Conservation (phyloP, 2,113 vertebrate genomes). For the Phasianus colchicus region DNA sequence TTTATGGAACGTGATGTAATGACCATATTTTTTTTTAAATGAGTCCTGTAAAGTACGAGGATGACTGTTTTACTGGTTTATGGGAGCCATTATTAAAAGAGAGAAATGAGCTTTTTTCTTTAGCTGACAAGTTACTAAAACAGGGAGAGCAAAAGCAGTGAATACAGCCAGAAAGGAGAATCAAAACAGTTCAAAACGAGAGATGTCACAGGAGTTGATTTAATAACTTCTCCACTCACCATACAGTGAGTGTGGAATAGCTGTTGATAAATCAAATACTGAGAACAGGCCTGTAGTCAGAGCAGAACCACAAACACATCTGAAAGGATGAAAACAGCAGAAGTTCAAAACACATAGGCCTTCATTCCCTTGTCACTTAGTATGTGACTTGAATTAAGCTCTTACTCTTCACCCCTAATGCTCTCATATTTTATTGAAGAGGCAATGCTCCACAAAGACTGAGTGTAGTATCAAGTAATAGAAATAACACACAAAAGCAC, state of each 20-base stretch:
- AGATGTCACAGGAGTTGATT: not conserved
- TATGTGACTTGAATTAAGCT: constrained; percentile 58
- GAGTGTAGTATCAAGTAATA: not conserved
- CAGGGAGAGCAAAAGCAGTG: not conserved
- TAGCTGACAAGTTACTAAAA: constrained; percentile 5
- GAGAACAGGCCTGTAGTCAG: constrained; percentile 25
- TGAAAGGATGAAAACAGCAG: constrained; percentile 46
- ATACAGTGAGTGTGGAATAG: not conserved
- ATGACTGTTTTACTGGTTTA: not conserved
- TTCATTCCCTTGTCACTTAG: constrained; percentile 20
- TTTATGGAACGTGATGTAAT: not conserved
- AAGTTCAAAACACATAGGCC: constrained; percentile 47
- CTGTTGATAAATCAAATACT: constrained; percentile 20
- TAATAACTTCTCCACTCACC: not conserved
- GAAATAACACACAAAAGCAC: constrained; percentile 18
- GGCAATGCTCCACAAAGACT: not conserved
- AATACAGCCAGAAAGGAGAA: not conserved
- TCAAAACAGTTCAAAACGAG: constrained; percentile 18
- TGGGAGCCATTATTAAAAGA: not conserved
- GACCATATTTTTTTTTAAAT: not conserved
- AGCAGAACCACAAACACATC: not conserved
- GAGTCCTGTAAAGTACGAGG: not conserved
- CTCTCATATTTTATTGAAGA: constrained; percentile 70
- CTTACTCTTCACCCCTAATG: constrained; percentile 10
- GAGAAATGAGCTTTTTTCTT: not conserved